A percentile compares a stretch with the other conserved stretches of the same genome.
These are phyloP conservation scores for Tinea semifulvella DNA, from an alignment of 2,888 invertebrate species.

Conservation along the genomic window DNA sequence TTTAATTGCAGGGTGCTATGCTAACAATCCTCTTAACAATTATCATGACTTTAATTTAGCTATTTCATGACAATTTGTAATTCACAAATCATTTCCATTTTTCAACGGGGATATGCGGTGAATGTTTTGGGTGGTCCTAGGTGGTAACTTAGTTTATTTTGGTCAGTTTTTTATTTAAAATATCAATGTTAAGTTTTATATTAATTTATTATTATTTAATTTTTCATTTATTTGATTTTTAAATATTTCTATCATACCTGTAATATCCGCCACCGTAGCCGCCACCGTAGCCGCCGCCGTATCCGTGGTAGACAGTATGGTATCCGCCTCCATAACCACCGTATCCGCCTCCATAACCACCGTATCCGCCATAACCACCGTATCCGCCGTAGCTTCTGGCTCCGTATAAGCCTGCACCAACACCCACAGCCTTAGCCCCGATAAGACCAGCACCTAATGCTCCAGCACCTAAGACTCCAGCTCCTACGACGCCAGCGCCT, in stretches of 20 bases:
- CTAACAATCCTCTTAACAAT: too few relatives aligned
- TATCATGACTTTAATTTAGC: too few relatives aligned
- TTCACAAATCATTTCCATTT: too few relatives aligned
- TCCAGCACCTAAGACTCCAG: slow-evolving; percentile 37
- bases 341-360: slow-evolving; percentile 20
- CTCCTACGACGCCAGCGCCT: slow-evolving; percentile 42
- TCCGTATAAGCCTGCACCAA: slow-evolving; percentile 28
- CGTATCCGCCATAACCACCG: slow-evolving; percentile 18
- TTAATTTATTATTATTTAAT: too few relatives aligned
- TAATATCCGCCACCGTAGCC: slow-evolving; percentile 23
- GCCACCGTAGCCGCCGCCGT: slow-evolving; percentile 23
- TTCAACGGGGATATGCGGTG: too few relatives aligned
- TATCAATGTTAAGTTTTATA: too few relatives aligned
- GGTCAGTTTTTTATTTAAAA: too few relatives aligned
- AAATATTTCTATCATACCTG: neutral
- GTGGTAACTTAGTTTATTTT: too few relatives aligned
- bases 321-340: slow-evolving; percentile 17
- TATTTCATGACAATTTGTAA: too few relatives aligned
- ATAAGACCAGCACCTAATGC: slow-evolving; percentile 41
- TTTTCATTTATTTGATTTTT: too few relatives aligned
- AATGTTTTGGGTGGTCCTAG: too few relatives aligned
- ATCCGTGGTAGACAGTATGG: slow-evolving; percentile 23
- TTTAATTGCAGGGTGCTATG: too few relatives aligned
- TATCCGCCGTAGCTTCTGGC: slow-evolving; percentile 16
- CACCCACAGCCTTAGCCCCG: slow-evolving; percentile 32